phyloP scores from a whole-genome alignment of 2,113 vertebrate species.

The Pipra filicauda region DNA sequence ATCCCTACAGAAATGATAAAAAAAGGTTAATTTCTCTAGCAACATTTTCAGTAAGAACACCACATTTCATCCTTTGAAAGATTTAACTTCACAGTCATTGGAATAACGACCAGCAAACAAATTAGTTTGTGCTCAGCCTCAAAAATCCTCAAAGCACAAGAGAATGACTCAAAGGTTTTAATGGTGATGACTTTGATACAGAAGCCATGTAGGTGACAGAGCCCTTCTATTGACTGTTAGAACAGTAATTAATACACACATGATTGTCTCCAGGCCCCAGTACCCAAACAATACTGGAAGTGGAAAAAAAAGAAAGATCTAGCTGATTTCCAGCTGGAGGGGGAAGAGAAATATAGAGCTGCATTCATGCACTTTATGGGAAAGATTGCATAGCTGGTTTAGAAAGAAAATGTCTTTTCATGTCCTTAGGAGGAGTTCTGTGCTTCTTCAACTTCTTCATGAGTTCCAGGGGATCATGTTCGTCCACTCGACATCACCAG shows the following conservation, averaged over 20 bases:
- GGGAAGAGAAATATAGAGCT: neutral
- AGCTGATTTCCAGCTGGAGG: slow-evolving; percentile 44
- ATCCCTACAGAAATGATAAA: neutral
- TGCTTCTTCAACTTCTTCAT: slow-evolving; percentile 45
- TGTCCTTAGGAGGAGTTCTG: slow-evolving; percentile 61
- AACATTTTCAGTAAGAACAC: neutral
- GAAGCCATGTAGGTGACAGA: slow-evolving; percentile 71
- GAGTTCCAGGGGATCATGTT: neutral
- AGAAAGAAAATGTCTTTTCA: slow-evolving; percentile 55
- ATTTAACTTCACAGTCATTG: slow-evolving; percentile 59
- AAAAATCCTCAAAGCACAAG: slow-evolving; percentile 50
- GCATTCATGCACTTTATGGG: slow-evolving; percentile 74
- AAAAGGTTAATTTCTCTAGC: neutral
- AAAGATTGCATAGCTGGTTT: slow-evolving; percentile 84
- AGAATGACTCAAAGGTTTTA: slow-evolving; percentile 64
- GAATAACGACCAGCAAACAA: slow-evolving; percentile 51
- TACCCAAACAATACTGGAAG: slow-evolving; percentile 63
- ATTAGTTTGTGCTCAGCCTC: slow-evolving; percentile 15
- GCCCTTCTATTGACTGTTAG: slow-evolving; percentile 79
- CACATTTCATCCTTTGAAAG: slow-evolving; percentile 59
- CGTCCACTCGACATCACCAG: neutral
- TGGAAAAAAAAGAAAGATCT: neutral
- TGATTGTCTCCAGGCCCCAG: slow-evolving; percentile 81
- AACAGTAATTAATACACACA: slow-evolving; percentile 67
- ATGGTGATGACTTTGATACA: slow-evolving; percentile 53